A percentile compares a stretch with the other conserved stretches of the same genome.
Evolutionary conservation across 2,888 invertebrate species (phyloP).

Genomic region (Nephrotoma flavescens): DNA sequence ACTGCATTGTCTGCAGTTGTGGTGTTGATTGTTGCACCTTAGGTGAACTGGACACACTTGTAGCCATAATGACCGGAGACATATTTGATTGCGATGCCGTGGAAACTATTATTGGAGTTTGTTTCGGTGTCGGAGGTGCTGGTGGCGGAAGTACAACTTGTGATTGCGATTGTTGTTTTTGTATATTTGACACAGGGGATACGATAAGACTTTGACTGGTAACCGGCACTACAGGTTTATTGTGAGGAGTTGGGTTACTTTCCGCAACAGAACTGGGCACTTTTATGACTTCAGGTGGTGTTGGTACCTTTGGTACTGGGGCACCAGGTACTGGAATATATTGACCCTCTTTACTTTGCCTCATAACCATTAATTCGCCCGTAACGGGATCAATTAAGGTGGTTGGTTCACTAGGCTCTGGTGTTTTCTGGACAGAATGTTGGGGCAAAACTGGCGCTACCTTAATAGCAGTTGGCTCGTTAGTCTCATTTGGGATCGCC

Average conservation of each 20-base stretch:
- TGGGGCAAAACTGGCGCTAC: not conserved
- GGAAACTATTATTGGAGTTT: not conserved
- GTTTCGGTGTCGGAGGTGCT: not conserved
- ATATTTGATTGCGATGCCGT: not conserved
- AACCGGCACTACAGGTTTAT: not conserved
- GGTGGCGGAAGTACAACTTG: not conserved
- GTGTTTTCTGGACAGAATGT: constrained; percentile 16
- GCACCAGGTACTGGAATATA: constrained; percentile 39
- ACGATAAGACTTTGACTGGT: not conserved
- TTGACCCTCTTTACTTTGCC: constrained; percentile 54
- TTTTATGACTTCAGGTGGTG: not conserved
- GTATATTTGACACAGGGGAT: not conserved
- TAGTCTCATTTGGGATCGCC: constrained; percentile 16
- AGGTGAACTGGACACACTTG: not conserved
- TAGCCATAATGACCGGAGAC: not conserved
- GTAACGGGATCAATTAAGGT: constrained; percentile 61
- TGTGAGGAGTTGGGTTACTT: not conserved
- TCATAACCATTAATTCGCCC: constrained; percentile 52
- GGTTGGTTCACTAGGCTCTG: constrained; percentile 40
- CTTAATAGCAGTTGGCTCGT: not conserved
- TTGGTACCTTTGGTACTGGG: constrained; percentile 3
- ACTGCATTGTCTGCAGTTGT: not conserved
- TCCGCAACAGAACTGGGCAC: not conserved
- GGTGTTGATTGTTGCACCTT: not conserved
- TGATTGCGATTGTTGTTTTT: not conserved